Evolutionary conservation across 2,797 vertebrate genomes (phyloP), one percentile per base, ranked within the genome.

Genomic region (Paguma larvata): DNA sequence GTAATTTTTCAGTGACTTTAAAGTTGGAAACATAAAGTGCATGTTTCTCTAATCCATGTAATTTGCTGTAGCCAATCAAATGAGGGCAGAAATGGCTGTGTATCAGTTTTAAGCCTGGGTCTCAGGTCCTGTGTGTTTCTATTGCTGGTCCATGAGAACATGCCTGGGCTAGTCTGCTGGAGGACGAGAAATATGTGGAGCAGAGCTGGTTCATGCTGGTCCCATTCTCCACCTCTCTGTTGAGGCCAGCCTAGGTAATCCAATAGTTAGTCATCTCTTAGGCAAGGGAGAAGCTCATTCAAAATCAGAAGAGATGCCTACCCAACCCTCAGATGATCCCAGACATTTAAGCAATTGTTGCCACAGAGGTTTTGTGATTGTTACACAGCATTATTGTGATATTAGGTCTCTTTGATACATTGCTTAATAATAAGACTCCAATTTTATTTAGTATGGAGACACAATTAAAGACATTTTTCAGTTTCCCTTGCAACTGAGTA

Each of bases 61-160:
- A 62, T 88, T 70, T 95, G 41, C 30, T 82, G 92, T 46, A 30
- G 56, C 62, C 59, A 77, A 67, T 90, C 67, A 79, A 68, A 87
- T 53, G 51, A 62, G 27, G 67, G 67, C 53, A 62, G 21, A 83
- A 87, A 7, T 73, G 62, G 2, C 23, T 63, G 15, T 16, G 4
- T 16, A 41, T 6, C 18, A 63, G 13, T 85, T 82, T 32, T 62
- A 32, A 86, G 1, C 7, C 5, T 44, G 53, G 85, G 1, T 92
- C 59, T 87, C 34, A 95, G 32, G 14, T 93, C 25, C 48, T 86
- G 1, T 6, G 4, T 68, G 4, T 89, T 92, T 95, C 65, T 86
- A 34, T 51, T 87, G 16, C 19, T 46, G 3, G 38, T 84, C 38
- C 19, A 9, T 30, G 14, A 46, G 38, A 73, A 78, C 13, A 53